These are phyloP conservation scores for Cervus canadensis DNA, from an alignment of 2,113 vertebrate genomes.

Conservation along the genomic window DNA sequence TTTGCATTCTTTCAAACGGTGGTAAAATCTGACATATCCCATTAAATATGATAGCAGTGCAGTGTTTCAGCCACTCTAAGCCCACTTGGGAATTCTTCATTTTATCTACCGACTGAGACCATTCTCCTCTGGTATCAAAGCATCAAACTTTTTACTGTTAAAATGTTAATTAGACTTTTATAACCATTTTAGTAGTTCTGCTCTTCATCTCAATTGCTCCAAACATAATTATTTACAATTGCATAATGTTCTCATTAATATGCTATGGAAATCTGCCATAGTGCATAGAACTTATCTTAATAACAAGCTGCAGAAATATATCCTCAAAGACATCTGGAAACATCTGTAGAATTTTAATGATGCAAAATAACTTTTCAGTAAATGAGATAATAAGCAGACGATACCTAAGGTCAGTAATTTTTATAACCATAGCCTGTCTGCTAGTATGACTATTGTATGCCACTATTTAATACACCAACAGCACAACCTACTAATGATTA, in stretches of 20 bases:
- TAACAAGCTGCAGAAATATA: constrained; percentile 73
- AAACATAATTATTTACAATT: constrained; percentile 83
- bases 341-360: constrained; percentile 71
- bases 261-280: constrained; percentile 67
- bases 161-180: constrained; percentile 86
- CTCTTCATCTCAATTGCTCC: constrained; percentile 77
- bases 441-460: neutral
- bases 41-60: constrained; percentile 81
- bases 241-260: constrained; percentile 80
- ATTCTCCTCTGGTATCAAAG: constrained; percentile 73
- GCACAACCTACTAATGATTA: neutral
- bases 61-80: constrained; percentile 74
- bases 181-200: constrained; percentile 78
- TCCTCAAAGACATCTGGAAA: constrained; percentile 75
- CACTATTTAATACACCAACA: neutral
- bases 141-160: constrained; percentile 77
- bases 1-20: constrained; percentile 79
- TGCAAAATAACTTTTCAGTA: constrained; percentile 49
- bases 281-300: constrained; percentile 73
- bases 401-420: constrained; percentile 68
- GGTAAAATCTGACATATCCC: constrained; percentile 79
- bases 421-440: neutral
- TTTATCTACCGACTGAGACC: constrained; percentile 79
- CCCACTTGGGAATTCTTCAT: constrained; percentile 77
- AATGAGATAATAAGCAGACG: constrained; percentile 62